Conservation (phyloP, 2,888 invertebrate species). For the Salticus scenicus region DNA sequence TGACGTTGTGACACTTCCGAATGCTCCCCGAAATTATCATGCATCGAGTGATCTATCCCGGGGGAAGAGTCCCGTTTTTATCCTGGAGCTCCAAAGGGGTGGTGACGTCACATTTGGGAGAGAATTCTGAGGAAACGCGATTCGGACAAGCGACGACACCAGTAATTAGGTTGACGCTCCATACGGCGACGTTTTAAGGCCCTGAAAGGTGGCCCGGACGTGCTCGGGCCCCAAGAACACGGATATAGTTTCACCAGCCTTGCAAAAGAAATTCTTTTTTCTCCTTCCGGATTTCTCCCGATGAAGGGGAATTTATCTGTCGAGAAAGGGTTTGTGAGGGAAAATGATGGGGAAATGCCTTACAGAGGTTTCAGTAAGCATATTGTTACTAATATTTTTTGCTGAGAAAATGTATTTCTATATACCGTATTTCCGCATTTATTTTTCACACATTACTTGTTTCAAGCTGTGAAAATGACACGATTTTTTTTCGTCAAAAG, state of each 20-base stretch:
- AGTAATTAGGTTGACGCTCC: conserved; percentile 66
- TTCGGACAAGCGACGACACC: conserved; percentile 69
- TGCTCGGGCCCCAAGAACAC: conserved; percentile 25
- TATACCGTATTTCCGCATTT: too few relatives aligned
- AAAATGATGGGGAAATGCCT: not conserved
- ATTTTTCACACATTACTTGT: too few relatives aligned
- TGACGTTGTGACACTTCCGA: conserved; percentile 7
- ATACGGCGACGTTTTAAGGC: conserved; percentile 64
- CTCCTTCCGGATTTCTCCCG: not conserved
- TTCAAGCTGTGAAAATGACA: too few relatives aligned
- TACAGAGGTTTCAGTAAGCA: too few relatives aligned
- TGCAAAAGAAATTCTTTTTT: not conserved
- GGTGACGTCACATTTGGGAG: conserved; percentile 57
- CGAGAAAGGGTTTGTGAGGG: not conserved
- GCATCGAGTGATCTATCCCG: conserved; percentile 61
- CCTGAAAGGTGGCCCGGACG: conserved; percentile 58
- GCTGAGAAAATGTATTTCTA: too few relatives aligned
- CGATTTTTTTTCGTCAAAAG: too few relatives aligned
- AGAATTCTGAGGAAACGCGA: conserved; percentile 62
- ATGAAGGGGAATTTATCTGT: not conserved
- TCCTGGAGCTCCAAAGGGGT: conserved; percentile 55
- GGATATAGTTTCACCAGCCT: conserved; percentile 28
- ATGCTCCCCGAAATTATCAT: conserved; percentile 22
- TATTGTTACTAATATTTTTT: too few relatives aligned
- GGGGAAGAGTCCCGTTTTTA: conserved; percentile 37